Conservation (phyloP, 2,888 invertebrate species). For the Brachycybe producta region DNA sequence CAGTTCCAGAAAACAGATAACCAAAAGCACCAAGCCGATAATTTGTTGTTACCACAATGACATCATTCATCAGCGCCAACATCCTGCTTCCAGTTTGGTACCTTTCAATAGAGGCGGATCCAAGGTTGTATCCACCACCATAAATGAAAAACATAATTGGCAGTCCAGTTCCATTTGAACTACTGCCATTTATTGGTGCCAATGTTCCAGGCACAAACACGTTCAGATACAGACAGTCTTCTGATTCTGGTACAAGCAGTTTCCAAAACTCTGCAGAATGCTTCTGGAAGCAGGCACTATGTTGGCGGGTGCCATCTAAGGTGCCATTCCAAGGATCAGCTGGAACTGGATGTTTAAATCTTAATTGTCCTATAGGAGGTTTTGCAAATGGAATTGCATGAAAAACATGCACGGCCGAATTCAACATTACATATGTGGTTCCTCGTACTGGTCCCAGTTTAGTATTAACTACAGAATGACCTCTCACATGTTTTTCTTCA, state of each 20-base stretch:
- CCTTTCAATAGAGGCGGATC: constrained; percentile 59
- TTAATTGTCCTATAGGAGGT: constrained; percentile 62
- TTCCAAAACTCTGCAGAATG: constrained; percentile 94
- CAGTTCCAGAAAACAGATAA: constrained; percentile 31
- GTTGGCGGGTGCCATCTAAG: constrained; percentile 61
- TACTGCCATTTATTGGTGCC: no score
- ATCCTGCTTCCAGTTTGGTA: constrained; percentile 91
- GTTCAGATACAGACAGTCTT: constrained; percentile 72
- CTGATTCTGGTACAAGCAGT: constrained; percentile 82
- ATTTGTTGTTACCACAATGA: constrained; percentile 88
- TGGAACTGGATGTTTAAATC: constrained; percentile 73
- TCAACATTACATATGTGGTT: constrained; percentile 62
- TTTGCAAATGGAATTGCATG: constrained; percentile 84
- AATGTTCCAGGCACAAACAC: constrained; percentile 21
- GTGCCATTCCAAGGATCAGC: constrained; percentile 78
- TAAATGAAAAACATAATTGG: constrained; percentile 59
- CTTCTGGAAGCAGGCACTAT: constrained; percentile 80
- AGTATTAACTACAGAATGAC: constrained; percentile 53
- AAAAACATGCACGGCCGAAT: constrained; percentile 74
- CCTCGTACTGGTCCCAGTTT: constrained; percentile 69
- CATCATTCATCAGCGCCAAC: constrained; percentile 75
- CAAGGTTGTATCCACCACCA: constrained; percentile 87
- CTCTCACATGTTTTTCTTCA: neutral
- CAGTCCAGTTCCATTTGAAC: no score
- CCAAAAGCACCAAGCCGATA: constrained; percentile 89